These are phyloP conservation scores for Scophthalmus maximus DNA, from an alignment of 2,113 vertebrate genomes.

Conservation along the genomic window DNA sequence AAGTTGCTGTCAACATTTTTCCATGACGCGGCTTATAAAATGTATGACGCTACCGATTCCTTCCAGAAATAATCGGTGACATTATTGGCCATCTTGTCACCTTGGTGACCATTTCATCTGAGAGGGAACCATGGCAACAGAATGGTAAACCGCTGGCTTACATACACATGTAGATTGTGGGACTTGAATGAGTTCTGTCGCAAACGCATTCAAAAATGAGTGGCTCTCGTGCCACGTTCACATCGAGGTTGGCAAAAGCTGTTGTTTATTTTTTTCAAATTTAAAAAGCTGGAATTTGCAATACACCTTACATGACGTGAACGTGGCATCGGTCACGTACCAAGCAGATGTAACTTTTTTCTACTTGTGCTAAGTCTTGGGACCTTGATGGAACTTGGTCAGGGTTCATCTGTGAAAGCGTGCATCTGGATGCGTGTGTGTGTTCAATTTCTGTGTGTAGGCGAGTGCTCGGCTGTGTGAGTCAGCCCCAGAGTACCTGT, in stretches of 20 bases:
- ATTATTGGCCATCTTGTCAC: not conserved
- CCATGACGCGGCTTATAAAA: not conserved
- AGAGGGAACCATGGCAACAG: conserved; percentile 51
- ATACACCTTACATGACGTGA: not conserved
- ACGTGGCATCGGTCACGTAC: conserved; percentile 38
- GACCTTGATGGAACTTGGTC: conserved; percentile 4
- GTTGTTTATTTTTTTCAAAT: not conserved
- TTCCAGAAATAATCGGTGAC: conserved; percentile 10
- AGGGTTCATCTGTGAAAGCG: conserved; percentile 27
- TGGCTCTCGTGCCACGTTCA: conserved; percentile 27
- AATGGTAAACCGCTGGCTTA: conserved; percentile 12
- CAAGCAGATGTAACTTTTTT: not conserved
- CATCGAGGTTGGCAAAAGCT: not conserved
- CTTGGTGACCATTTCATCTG: conserved; percentile 12
- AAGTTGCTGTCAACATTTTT: not conserved
- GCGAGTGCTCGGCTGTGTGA: conserved; percentile 2
- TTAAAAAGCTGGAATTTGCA: not conserved
- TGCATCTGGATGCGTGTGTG: conserved; percentile 43
- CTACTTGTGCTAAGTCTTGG: not conserved
- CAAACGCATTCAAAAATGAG: conserved; percentile 33
- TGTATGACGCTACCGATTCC: conserved; percentile 5
- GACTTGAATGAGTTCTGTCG: conserved; percentile 31
- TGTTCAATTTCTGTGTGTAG: too few relatives aligned
- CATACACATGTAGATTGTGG: not conserved
- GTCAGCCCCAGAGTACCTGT: conserved; percentile 76